phyloP scores from a whole-genome alignment of 2,113 vertebrate genomes.

The Danio rerio region DNA sequence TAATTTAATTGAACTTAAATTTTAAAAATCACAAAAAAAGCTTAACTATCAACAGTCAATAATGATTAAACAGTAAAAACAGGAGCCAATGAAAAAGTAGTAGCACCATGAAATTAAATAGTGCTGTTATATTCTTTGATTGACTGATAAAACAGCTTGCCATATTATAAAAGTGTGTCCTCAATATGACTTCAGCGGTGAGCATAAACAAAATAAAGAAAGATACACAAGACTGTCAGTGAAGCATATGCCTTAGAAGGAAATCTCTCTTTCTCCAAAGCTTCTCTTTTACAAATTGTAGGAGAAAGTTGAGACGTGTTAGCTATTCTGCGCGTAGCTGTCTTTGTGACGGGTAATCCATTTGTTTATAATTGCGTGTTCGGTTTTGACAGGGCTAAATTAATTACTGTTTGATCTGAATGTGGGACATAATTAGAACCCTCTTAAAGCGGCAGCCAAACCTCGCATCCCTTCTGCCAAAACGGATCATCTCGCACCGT shows the following conservation, averaged over 20 bases:
- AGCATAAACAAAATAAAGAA: slow-evolving; percentile 7
- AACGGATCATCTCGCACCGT: slow-evolving; percentile 35
- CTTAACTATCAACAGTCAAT: too few species aligned
- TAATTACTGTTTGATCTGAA: slow-evolving; percentile 50
- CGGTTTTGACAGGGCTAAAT: slow-evolving; percentile 48
- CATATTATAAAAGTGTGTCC: not conserved
- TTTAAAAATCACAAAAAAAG: too few species aligned
- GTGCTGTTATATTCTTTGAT: too few species aligned
- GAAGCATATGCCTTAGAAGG: not conserved
- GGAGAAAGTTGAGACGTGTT: slow-evolving; percentile 1
- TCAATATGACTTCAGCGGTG: not conserved
- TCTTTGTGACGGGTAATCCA: slow-evolving; percentile 32
- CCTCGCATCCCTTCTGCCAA: slow-evolving; percentile 20
- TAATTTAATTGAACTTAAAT: too few species aligned
- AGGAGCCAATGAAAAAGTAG: too few species aligned
- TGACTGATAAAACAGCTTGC: too few species aligned
- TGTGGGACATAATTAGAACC: slow-evolving; percentile 51
- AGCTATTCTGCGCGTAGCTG: slow-evolving; percentile 26
- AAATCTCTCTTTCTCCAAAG: slow-evolving; percentile 12
- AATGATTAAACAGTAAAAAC: too few species aligned
- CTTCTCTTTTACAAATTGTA: slow-evolving; percentile 1
- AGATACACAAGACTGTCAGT: not conserved
- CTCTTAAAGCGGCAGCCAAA: slow-evolving; percentile 30
- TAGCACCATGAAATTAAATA: too few species aligned
- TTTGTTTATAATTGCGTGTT: slow-evolving; percentile 43